A percentile compares a stretch with the other conserved stretches of the same genome.
Evolutionary conservation across 2,888 invertebrate species (phyloP).

Genomic region (Cyaniris semiargus): DNA sequence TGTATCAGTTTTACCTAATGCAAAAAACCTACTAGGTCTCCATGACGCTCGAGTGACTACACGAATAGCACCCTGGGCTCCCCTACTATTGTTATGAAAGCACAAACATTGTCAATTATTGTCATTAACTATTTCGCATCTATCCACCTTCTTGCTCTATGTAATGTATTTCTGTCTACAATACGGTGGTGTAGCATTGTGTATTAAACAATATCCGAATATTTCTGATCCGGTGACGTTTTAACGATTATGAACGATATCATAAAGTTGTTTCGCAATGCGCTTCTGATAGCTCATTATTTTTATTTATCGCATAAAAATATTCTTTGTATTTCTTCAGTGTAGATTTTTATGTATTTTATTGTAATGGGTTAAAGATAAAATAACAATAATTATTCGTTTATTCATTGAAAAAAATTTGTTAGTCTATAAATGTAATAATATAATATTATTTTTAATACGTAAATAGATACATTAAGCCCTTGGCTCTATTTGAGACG

Average conservation of each 20-base stretch:
- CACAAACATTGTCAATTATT: too few relatives aligned
- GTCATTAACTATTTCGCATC: neutral
- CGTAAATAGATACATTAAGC: too few relatives aligned
- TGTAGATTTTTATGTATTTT: conserved; percentile 13
- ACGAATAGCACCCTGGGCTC: too few relatives aligned
- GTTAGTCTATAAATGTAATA: neutral
- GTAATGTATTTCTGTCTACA: neutral
- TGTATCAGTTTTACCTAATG: too few relatives aligned
- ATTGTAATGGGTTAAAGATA: neutral
- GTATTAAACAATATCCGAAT: conserved; percentile 34
- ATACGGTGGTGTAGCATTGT: neutral
- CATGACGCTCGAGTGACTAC: too few relatives aligned
- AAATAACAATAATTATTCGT: neutral
- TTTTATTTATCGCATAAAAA: conserved; percentile 44
- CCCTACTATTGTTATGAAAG: too few relatives aligned
- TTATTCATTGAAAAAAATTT: neutral
- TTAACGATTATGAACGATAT: conserved; percentile 70
- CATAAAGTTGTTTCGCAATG: conserved; percentile 49
- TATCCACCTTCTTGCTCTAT: neutral
- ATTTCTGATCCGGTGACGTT: conserved; percentile 68
- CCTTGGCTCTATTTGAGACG: too few relatives aligned
- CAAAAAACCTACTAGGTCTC: too few relatives aligned
- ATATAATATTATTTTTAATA: too few relatives aligned
- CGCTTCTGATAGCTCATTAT: conserved; percentile 38
- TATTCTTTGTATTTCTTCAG: conserved; percentile 28